Percentiles rank a stretch among this genome's conserved stretches.
Evolutionary conservation across 2,113 vertebrate species (phyloP).

Genomic region (Sinocyclocheilus maitianheensis): DNA sequence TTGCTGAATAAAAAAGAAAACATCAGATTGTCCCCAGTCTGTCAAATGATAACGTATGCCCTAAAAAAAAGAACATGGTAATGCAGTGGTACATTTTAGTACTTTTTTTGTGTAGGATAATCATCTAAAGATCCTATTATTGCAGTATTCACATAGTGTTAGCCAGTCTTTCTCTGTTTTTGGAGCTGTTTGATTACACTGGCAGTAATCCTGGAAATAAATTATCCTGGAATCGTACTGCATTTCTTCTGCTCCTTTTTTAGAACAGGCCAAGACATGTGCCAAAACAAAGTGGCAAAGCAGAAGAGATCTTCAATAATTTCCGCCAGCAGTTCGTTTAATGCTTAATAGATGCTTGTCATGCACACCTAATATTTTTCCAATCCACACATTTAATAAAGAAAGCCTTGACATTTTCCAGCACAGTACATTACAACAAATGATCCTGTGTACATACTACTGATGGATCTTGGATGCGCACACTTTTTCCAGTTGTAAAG

Average conservation of each 20-base stretch:
- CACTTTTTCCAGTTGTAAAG: conserved; percentile 9
- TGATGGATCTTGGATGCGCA: not conserved
- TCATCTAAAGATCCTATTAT: not conserved
- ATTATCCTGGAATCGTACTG: conserved; percentile 8
- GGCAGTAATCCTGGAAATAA: conserved; percentile 19
- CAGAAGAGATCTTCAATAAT: not conserved
- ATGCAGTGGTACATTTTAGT: not conserved
- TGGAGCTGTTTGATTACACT: not conserved
- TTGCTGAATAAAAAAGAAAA: not conserved
- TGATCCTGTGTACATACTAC: conserved; percentile 6
- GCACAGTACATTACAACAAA: conserved; percentile 24
- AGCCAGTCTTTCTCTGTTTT: not conserved
- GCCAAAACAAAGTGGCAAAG: conserved; percentile 27
- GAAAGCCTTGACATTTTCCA: conserved; percentile 8
- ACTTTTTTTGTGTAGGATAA: not conserved
- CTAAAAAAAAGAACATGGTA: not conserved
- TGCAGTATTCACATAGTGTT: not conserved
- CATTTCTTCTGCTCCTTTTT: conserved; percentile 31
- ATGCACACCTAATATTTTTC: not conserved
- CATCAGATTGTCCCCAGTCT: not conserved
- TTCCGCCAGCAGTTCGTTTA: conserved; percentile 14
- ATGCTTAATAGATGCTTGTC: conserved; percentile 1
- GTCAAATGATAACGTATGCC: not conserved
- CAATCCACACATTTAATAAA: not conserved
- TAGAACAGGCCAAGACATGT: conserved; percentile 3